Base-by-base conservation (phyloP, 2,888 invertebrate species). In the Caenorhabditis afra region DNA sequence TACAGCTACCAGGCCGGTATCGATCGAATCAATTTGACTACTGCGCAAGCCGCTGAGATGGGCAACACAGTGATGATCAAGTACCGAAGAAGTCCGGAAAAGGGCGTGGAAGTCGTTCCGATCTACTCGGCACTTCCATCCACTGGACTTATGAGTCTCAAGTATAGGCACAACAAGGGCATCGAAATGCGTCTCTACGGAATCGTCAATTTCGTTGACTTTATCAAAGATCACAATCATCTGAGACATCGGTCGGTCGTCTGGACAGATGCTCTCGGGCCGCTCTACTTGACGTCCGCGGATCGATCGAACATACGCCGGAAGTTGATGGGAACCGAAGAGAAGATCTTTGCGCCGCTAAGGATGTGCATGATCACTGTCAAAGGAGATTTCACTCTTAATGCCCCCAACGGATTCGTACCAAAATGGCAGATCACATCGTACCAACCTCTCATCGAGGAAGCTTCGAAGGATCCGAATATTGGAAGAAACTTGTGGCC, bases 401-500 rank as follows among this genome's bases (percentile, higher is more conserved):
- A 10, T 2, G 37, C 65, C 0, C n/a, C 52, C n/a, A 59, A 50
- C 14, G 73, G 73, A 12, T 37, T 39, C 12, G 11, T 23, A 11
- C 29, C 61, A 0, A 70, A 77, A 61, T 77, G 77, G 77, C 22
- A 23, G 3, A 16, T 77, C 5, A 10, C 41, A 0, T 53, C 59
- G n/a, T 61, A 53, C 16, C 50, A 70, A 8, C 65, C 65, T n/a
- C n/a, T 70, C 0, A 52, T 59, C 16, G 77, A 77, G 39, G 71
- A 71, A 41, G 39, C 22, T 1, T 39, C 52, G 0, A 70, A 65
- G 11, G 57, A 55, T 59, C 37, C 65, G 47, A 65, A 49, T 20
- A 71, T 77, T n/a, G 70, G 70, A 7, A 16, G 50, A 1, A 65
- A 66, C 35, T 22, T 77, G 16, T 78, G 78, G 78, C 78, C 78